These are phyloP conservation scores for Microdon myrmicae DNA, from an alignment of 2,888 invertebrate genomes.

Conservation along the genomic window DNA sequence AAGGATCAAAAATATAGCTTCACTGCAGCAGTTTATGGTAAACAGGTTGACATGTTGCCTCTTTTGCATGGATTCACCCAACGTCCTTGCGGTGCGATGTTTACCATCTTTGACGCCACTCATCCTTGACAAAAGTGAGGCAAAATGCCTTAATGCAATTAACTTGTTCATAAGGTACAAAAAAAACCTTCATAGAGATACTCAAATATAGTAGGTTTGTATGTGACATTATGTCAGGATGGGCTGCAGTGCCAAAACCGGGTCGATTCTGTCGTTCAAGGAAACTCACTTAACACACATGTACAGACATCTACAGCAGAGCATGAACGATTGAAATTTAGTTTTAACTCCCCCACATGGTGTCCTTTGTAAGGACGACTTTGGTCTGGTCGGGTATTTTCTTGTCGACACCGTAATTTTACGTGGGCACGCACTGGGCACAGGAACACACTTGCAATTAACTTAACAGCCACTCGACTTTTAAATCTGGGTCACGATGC, in stretches of 20 bases:
- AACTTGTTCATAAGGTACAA: conserved; percentile 25
- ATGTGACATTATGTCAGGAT: conserved; percentile 26
- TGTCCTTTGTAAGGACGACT: conserved; percentile 21
- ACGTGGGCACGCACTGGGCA: conserved; percentile 31
- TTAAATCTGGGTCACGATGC: too few relatives aligned
- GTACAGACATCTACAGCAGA: not conserved
- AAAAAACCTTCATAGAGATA: too few relatives aligned
- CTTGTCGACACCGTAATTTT: conserved; percentile 12
- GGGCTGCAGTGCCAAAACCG: conserved; percentile 17
- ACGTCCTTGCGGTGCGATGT: not conserved
- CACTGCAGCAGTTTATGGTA: conserved; percentile 6
- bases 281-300: conserved; percentile 9
- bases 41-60: conserved; percentile 28
- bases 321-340: not conserved
- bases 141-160: conserved; percentile 30
- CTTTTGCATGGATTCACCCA: conserved; percentile 6
- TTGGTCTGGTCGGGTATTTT: conserved; percentile 5
- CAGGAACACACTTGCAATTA: conserved; percentile 34
- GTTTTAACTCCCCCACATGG: conserved; percentile 14
- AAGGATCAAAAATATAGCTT: conserved; percentile 7
- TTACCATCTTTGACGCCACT: conserved; percentile 14
- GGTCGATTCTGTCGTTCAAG: conserved; percentile 11
- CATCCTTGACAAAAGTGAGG: conserved; percentile 1
- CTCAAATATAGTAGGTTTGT: too few relatives aligned
- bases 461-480: conserved; percentile 37